Base-by-base conservation (phyloP, 2,797 vertebrate species). In the Phoxinus dragarum region DNA sequence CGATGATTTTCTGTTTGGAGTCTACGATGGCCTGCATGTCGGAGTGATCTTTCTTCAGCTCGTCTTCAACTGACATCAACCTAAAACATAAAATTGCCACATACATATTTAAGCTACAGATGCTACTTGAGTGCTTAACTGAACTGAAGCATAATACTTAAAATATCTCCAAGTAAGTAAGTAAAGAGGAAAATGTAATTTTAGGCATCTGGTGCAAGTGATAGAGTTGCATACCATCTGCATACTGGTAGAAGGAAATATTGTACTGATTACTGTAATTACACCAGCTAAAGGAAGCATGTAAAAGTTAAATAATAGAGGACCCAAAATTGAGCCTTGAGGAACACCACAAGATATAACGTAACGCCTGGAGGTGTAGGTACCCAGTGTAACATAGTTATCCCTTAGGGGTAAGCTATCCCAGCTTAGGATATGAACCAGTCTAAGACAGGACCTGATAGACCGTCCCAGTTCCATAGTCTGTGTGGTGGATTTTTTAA, bases 21-120 rank as follows among this genome's bases (percentile, higher is more conserved):
- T 99, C 98, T 0, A 99, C 97, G 68, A 98, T 96, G n/a, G 97
- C 96, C 92, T 99, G 97, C 98, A 99, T 99, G 92, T 99, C 97
- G 44, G 97, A 95, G 19, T 99, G 98, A 87, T 99, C 98, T 87
- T 98, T 99, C 92, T 98, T 98, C 89, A 99, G 84, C 88, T 99
- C 98, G 67, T 98, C 98, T 92, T 99, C 98, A 21, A 99, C 97
- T 0, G 97, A 97, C 97, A 99, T 98, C 84, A 99, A 93, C 93
- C 98, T 99, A 92, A 54, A 85, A 86, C 5, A n/a, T n/a, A 68
- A 42, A 67, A 54, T 17, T 1, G 19, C 10, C 56, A 67, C 47
- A 64, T 23, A 11, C 56, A 56, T 56, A 6, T 6, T 84, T 38
- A 73, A 10, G n/a, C 6, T 61, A 34, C 6, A 59, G n/a, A 76